Evolutionary conservation across 1,140 invertebrate genomes (phyloP), one percentile per base, ranked within the genome.

Genomic region (Brachionus paranguensis): DNA sequence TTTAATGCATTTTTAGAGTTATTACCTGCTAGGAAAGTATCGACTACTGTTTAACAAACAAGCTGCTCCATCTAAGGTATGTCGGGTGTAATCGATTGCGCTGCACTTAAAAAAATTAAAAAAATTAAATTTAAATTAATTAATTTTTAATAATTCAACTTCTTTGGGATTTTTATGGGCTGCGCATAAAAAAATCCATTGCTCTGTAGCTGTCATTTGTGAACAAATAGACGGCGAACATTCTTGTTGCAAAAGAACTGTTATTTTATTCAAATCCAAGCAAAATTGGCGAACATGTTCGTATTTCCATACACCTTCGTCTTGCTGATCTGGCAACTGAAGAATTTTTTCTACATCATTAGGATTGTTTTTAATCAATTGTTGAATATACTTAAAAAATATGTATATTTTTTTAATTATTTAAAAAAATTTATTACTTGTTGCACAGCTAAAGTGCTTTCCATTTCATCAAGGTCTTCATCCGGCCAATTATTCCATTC

Each of bases 221-320:
- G 94, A 96, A 89, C 98, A 99, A 3, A 93, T 96, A 85, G 96
- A 94, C 24, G 97, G 96, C 87, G 95, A 94, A 90, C 98, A 99
- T 90, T 99, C 96, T 86, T 92, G 90, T 87, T 92, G 91, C 68
- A 92, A 86, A 93, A 93, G 90, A 0, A 99, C 96, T 47, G 97
- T 96, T 84, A 99, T 90, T 64, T 96, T 96, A 91, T 99, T 99
- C 29, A 99, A 89, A 90, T 99, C 97, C 95, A 99, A 97, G 89
- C 97, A 99, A 89, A 99, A 98, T 90, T 99, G 96, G 86, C 96
- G 94, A 88, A 47, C 86, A 91, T 99, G 98, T 91, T 99, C 98
- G 90, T 99, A 99, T 91, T 99, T 99, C 98, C 98, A 99, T 10
- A 99, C 96, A 47, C 97, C 97, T 90, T 99, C 96, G 89, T 99